phyloP scores from a whole-genome alignment of 2,888 invertebrate genomes.

The Ptilodon capucinus region DNA sequence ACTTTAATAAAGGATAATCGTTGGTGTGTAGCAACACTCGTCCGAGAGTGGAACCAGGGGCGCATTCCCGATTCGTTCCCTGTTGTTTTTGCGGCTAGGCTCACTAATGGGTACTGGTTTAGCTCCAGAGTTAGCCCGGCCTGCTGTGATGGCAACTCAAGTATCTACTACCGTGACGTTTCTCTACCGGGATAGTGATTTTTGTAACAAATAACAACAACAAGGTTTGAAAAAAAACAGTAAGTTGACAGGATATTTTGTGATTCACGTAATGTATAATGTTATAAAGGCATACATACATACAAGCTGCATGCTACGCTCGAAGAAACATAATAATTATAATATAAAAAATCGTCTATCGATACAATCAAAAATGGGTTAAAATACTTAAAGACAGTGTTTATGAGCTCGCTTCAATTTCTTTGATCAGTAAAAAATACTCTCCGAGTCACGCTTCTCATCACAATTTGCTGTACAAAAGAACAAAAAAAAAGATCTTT shows the following conservation, averaged over 20 bases:
- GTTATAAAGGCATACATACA: too few species aligned
- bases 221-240: too few species aligned
- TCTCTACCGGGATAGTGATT: neutral
- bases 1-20: conserved; percentile 31
- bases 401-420: neutral
- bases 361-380: neutral
- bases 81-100: conserved; percentile 78
- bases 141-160: neutral
- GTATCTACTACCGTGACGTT: neutral
- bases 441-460: neutral
- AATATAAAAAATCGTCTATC: too few species aligned
- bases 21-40: conserved; percentile 52
- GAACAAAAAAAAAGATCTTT: too few species aligned
- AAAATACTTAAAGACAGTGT: too few species aligned
- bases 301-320: too few species aligned
- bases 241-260: too few species aligned
- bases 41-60: conserved; percentile 58
- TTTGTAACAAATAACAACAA: too few species aligned
- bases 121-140: conserved; percentile 25
- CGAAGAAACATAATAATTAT: too few species aligned
- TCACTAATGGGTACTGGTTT: conserved; percentile 79
- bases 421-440: neutral
- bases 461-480: neutral
- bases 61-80: conserved; percentile 82
- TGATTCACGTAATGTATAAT: too few species aligned